Evolutionary conservation across 2,888 invertebrate genomes (phyloP), one percentile per base, ranked within the genome.

Genomic region (Perithous albicinctus): DNA sequence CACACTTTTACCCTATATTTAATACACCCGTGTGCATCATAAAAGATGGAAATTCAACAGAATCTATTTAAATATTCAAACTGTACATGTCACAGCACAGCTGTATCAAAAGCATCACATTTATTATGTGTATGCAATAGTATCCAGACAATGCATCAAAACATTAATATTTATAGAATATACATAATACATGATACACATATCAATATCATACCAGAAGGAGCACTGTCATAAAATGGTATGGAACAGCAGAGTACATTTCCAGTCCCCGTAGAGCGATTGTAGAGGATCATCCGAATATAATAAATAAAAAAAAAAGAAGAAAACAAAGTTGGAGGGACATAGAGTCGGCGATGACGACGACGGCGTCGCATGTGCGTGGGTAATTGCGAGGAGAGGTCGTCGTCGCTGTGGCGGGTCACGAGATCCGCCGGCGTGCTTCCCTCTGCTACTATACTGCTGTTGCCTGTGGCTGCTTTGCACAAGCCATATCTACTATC

Each of bases 321-420:
- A 29, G 43, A 38, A 63, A 41, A 32, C 7, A 43, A 4, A 41
- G 8, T 18, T 1, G 2, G 12, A n/a, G 56, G n/a, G 46, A 66
- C n/a, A 41, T 20, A 69, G 15, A 35, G 41, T 18, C 61, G 67
- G 56, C 41, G 10, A 18, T 15, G 41, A 48, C 41, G 51, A 18
- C 8, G 59, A 38, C 15, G 46, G 41, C 41, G 35, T 77, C 61
- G 61, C 77, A 78, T 78, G 73, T 64, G 69, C 46, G 61, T 69
- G 23, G 35, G 64, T 51, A 81, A 74, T 70, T 64, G 73, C 54
- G 64, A 26, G 63, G 67, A 61, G 69, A 69, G 56, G 69, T 70
- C 63, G 41, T 61, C 59, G 77, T 77, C 76, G 23, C 41, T 26
- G 59, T 54, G 70, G 59, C 69, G 61, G 63, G 77, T 81, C 81